These are phyloP conservation scores for Amia ocellicauda DNA, from an alignment of 2,113 vertebrate genomes.

Conservation along the genomic window DNA sequence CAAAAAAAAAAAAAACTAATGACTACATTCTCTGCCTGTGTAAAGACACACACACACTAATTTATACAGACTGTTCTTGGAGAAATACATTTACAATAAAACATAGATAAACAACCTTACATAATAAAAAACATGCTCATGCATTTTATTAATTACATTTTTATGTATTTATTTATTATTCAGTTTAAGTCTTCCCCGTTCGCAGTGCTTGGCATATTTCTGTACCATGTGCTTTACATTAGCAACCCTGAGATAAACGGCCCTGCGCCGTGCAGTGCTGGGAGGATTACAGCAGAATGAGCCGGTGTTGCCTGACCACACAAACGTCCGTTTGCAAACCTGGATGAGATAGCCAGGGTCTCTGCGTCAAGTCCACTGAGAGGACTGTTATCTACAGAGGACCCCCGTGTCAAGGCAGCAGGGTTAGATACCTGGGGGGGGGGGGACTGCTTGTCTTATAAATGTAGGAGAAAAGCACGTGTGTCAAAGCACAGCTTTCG, in stretches of 20 bases:
- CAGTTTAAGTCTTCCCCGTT: conserved; percentile 4
- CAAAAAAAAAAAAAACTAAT: conserved; percentile 11
- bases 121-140: conserved; percentile 8
- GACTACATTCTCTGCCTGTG: not conserved
- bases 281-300: not conserved
- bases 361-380: not conserved
- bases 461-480: too few species aligned
- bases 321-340: not conserved
- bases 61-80: conserved; percentile 9
- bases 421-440: too few species aligned
- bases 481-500: too few species aligned
- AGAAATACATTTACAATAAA: conserved; percentile 20
- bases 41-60: conserved; percentile 3
- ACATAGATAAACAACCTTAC: conserved; percentile 8
- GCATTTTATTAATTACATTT: not conserved
- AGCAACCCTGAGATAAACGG: not conserved
- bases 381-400: too few species aligned
- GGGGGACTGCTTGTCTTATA: too few species aligned
- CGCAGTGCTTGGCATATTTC: not conserved
- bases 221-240: not conserved
- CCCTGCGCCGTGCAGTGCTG: not conserved
- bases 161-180: too few species aligned
- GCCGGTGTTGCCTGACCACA: not conserved
- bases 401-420: too few species aligned
- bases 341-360: not conserved